Base-by-base conservation (phyloP, 2,888 invertebrate genomes). In the Nasonia oneida region DNA sequence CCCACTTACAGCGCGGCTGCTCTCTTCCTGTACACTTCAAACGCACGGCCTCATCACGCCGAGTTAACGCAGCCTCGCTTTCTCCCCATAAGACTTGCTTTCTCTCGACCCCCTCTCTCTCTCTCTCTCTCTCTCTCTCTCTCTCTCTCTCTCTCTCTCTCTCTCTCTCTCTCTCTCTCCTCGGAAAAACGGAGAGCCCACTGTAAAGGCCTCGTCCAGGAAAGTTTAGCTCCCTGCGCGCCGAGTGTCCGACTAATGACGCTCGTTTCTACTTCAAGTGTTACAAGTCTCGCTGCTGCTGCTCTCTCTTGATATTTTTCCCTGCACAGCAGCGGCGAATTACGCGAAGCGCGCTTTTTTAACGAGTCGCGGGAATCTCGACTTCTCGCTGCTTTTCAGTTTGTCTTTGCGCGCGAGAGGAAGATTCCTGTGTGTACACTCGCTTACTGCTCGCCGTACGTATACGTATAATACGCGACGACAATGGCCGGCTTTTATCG, bases 201-300 rank as follows among this genome's bases (percentile, higher is more conserved):
- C 67, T 67, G 67, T 67, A 73, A 39, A 47, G 23, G 23, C 47
- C 47, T 73, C 47, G 78, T 15, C 64, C 42, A 33, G 29, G 64
- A 67, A 75, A 85, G 82, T 85, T 85, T 86, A 80, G 76, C 83
- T 82, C 64, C 12, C 50, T 67, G 37, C 39, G 77, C 57, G 15
- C 79, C 79, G 85, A 85, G 83, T 78, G 83, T 74, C 84, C 87
- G 81, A 86, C 86, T 86, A 87, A 87, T 86, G 87, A 86, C 82
- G 86, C 81, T 80, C 87, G 81, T 84, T 86, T 86, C 87, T 82
- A 86, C 87, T 86, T 87, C 64, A 74, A 86, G 85, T 83, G 83
- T 81, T 61, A 61, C 82, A 67, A 80, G 71, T 71, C 76, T 73
- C 83, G 33, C 57, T 15, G 61, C 73, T 61, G 64, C 50, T 29